Evolutionary conservation across 2,797 vertebrate genomes (phyloP), one percentile per base, ranked within the genome.

Genomic region (Sylvia borin): DNA sequence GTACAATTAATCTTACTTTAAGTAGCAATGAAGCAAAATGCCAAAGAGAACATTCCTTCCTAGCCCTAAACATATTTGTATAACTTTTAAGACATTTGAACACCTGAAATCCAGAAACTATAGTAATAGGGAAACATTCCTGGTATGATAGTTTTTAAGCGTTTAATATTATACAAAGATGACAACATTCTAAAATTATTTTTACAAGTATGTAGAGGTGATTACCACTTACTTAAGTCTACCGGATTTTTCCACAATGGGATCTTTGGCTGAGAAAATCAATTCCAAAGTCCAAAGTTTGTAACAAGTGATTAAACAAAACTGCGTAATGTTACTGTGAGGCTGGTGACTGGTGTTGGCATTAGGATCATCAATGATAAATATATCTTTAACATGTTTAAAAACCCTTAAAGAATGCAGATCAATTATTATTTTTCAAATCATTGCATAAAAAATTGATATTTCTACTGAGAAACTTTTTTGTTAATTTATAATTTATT

Each of bases 401-500:
- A 92, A 90, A 58, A 15, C 11, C 27, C 65, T 60, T 72, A 50
- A 84, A 82, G 64, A 92, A 93, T 96, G 67, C 29, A 45, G 66
- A 86, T 65, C 85, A 88, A 79, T 93, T 32, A 51, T 36, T 38
- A 87, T 93, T 97, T 96, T 97, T 78, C 85, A 95, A 82, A 75
- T 88, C 93, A 91, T 95, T 96, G 53, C 80, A 96, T 72, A 90
- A 94, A 97, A 97, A 97, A 93, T 48, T 36, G 80, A 40, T 47
- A 85, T 82, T 53, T 80, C 61, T 55, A 51, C 34, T 25, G 42
- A 95, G 85, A 96, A 95, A 50, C 66, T 51, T 48, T 93, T 90
- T 96, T 75, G 58, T 81, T 96, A 81, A 76, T 96, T 89, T 83
- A 96, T 95, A 70, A 80, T 96, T 89, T 78, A 95, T 95, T 96